These are phyloP conservation scores for Scaptomyza pallida DNA, from an alignment of 1,140 invertebrate species.

Conservation along the genomic window DNA sequence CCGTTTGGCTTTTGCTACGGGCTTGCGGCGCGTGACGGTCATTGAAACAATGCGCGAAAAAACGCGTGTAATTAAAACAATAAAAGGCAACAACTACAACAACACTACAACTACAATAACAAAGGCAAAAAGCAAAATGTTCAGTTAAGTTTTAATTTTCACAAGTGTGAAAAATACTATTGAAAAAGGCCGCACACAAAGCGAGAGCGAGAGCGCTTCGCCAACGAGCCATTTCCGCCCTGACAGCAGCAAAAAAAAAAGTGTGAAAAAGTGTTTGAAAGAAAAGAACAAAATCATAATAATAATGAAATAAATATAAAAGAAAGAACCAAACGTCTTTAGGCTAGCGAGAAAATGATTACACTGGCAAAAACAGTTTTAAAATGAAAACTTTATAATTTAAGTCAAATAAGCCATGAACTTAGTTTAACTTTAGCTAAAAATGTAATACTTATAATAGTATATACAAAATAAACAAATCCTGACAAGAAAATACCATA, in stretches of 20 bases:
- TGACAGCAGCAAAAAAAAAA: conserved; percentile 26
- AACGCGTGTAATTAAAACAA: conserved; percentile 81
- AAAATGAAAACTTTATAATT: no score
- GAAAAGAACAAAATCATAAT: conserved; percentile 3
- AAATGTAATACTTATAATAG: no score
- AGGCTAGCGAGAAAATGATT: background rate
- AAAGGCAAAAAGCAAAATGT: conserved; percentile 59
- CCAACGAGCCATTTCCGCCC: conserved; percentile 74
- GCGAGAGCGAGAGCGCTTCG: conserved; percentile 47
- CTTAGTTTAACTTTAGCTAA: no score
- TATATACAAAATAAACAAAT: no score
- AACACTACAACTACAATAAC: conserved; percentile 28
- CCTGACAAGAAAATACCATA: no score
- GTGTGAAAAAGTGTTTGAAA: conserved; percentile 5
- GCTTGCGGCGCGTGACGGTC: conserved; percentile 74
- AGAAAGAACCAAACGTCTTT: background rate
- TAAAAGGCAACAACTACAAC: conserved; percentile 62
- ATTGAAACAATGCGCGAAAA: conserved; percentile 79
- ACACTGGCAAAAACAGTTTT: background rate
- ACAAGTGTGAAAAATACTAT: conserved; percentile 81
- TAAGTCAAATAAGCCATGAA: no score
- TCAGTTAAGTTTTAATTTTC: conserved; percentile 80
- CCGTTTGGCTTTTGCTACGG: conserved; percentile 27
- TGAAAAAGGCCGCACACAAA: conserved; percentile 67
- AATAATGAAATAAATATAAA: background rate